Evolutionary conservation across 2,888 invertebrate species (phyloP).

Genomic region (Gasteruption jaculator): DNA sequence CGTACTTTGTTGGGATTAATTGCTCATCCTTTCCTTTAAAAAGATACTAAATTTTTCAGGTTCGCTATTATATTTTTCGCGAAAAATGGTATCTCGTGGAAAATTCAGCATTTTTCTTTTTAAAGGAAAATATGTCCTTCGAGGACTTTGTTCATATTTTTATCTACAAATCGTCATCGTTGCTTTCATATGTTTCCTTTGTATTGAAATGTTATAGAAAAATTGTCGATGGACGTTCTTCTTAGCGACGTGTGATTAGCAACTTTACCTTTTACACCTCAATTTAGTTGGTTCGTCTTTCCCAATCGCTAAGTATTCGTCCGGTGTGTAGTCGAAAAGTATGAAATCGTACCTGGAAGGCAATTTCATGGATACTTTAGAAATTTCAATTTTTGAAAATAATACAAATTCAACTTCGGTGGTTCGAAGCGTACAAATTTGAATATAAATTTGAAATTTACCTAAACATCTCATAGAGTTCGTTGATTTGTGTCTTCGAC

Average conservation of each 20-base stretch:
- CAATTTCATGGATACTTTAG: no score
- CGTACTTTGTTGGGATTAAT: no score
- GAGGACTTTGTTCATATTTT: conserved; percentile 23
- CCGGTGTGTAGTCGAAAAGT: conserved; percentile 79
- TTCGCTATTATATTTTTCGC: no score
- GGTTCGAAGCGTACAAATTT: no score
- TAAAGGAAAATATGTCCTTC: conserved; percentile 21
- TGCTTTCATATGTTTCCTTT: no score
- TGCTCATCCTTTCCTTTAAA: no score
- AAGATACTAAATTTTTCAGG: no score
- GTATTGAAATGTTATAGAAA: no score
- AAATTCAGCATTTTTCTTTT: not conserved
- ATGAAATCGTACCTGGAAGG: conserved; percentile 78
- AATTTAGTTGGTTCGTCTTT: conserved; percentile 37
- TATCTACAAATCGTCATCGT: no score
- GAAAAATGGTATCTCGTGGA: not conserved
- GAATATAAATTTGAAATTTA: no score
- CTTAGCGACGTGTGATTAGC: not conserved
- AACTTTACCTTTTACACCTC: conserved; percentile 39
- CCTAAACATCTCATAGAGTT: conserved; percentile 77
- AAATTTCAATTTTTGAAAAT: no score
- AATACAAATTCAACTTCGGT: no score
- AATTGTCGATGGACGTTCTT: conserved; percentile 12
- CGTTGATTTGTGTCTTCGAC: conserved; percentile 67
- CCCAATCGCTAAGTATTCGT: conserved; percentile 64